Conservation (phyloP, 1,140 invertebrate genomes). For the Vanessa tameamea region DNA sequence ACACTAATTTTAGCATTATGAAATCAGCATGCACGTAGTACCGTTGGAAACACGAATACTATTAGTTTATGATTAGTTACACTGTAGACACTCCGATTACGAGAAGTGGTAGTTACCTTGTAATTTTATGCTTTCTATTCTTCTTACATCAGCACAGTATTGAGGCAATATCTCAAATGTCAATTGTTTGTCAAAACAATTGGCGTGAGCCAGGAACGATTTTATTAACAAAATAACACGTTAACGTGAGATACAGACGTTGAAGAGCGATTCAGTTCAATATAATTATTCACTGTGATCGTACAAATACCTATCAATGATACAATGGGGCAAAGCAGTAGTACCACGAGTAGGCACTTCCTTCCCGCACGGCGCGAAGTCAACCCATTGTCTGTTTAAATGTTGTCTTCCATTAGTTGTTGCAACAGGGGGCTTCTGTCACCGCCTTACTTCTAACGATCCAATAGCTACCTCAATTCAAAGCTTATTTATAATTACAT, state of each 20-base stretch:
- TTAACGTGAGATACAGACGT: no score
- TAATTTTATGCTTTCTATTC: conserved; percentile 40
- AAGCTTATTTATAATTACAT: conserved; percentile 32
- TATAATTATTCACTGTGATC: not conserved
- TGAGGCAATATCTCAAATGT: conserved; percentile 48
- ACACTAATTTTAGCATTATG: conserved; percentile 62
- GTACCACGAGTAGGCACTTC: conserved; percentile 43
- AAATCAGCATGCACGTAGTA: conserved; percentile 70
- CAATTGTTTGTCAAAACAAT: conserved; percentile 48
- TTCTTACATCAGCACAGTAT: conserved; percentile 42
- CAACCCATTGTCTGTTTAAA: conserved; percentile 70
- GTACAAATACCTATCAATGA: not conserved
- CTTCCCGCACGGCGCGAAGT: conserved; percentile 68
- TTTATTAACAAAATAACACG: no score
- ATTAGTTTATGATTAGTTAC: conserved; percentile 50
- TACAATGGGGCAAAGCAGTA: conserved; percentile 27
- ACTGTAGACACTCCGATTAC: conserved; percentile 55
- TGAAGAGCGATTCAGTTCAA: not conserved
- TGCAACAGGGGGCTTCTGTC: conserved; percentile 42
- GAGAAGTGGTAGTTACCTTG: conserved; percentile 39
- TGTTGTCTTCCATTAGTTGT: conserved; percentile 44
- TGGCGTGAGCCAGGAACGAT: not conserved
- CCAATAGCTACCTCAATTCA: conserved; percentile 15
- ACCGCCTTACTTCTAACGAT: conserved; percentile 15
- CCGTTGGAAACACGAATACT: conserved; percentile 55